Evolutionary conservation across 2,888 invertebrate species (phyloP).

Genomic region (Xanthia togata): DNA sequence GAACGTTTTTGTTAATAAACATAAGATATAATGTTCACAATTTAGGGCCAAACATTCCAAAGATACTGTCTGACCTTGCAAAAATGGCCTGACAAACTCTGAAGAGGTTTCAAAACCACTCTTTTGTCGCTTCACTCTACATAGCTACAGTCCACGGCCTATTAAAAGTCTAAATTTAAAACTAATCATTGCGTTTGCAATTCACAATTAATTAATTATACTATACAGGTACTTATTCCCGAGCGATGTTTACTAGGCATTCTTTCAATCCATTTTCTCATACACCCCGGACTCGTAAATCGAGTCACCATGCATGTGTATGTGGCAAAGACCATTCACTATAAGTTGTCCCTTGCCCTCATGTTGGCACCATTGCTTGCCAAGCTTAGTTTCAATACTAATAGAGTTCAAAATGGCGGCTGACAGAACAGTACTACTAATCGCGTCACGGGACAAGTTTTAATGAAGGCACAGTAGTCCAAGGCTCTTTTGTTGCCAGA

Average conservation of each 20-base stretch:
- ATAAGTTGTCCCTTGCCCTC: no score
- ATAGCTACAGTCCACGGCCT: conserved; percentile 38
- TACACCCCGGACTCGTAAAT: neutral
- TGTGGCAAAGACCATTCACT: no score
- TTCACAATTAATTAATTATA: conserved; percentile 41
- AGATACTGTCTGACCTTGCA: neutral
- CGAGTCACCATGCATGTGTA: neutral
- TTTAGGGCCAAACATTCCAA: neutral
- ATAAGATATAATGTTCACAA: neutral
- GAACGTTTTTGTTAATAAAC: neutral
- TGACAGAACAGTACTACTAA: no score
- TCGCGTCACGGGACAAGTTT: no score
- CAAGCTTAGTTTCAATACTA: no score
- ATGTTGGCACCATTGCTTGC: no score
- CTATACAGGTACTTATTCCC: conserved; percentile 65
- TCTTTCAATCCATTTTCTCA: neutral
- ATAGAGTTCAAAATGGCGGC: no score
- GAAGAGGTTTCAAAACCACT: neutral
- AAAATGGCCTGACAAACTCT: neutral
- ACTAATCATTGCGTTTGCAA: conserved; percentile 43
- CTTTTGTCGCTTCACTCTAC: neutral
- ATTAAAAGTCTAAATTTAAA: conserved; percentile 26
- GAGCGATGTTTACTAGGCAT: conserved; percentile 53
- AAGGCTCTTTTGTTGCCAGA: neutral
- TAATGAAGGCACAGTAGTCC: neutral